phyloP scores from a whole-genome alignment of 1,140 invertebrate genomes.

The Aphaenogaster floridana region DNA sequence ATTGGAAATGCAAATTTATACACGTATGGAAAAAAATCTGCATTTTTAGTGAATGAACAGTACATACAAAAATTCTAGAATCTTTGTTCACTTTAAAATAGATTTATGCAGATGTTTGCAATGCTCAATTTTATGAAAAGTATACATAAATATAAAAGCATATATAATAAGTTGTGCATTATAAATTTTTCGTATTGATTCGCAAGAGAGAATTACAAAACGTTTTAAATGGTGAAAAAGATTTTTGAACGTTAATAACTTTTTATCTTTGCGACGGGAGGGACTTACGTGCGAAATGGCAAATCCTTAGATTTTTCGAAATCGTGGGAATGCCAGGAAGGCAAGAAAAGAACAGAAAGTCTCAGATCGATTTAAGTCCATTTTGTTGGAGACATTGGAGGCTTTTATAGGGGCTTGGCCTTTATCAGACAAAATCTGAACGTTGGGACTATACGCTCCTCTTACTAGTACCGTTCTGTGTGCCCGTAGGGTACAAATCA shows the following conservation, averaged over 20 bases:
- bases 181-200: constrained; percentile 10
- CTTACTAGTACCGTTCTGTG: background rate
- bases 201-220: background rate
- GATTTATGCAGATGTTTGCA: background rate
- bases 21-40: background rate
- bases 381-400: constrained; percentile 41
- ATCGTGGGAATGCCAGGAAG: background rate
- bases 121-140: background rate
- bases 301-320: constrained; percentile 48
- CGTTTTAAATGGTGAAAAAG: background rate
- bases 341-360: constrained; percentile 2
- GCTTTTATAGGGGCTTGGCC: constrained; percentile 45
- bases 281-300: background rate
- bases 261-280: constrained; percentile 1
- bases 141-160: background rate
- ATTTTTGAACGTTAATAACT: background rate
- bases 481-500: constrained; percentile 26
- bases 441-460: background rate
- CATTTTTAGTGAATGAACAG: background rate
- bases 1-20: constrained; percentile 7
- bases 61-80: background rate
- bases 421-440: constrained; percentile 46
- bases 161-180: background rate
- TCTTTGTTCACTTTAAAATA: constrained; percentile 3
- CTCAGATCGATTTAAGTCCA: constrained; percentile 29